phyloP scores from a whole-genome alignment of 2,797 vertebrate genomes.

The Eptatretus atami region DNA sequence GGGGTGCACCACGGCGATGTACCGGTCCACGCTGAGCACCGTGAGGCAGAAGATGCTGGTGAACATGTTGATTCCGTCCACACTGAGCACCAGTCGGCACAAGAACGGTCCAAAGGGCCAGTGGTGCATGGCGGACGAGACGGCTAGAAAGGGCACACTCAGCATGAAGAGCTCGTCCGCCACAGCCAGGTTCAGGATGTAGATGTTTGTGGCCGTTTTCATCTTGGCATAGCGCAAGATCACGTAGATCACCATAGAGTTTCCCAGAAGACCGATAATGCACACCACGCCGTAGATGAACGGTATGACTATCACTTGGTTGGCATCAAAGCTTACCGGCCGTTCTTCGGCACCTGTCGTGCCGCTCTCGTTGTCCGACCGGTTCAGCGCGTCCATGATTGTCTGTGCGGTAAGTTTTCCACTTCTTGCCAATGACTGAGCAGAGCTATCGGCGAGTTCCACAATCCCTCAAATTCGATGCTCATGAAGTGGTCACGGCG shows the following conservation, averaged over 20 bases:
- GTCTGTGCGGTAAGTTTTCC: too few species aligned
- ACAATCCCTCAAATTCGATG: too few species aligned
- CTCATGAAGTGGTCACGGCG: background rate
- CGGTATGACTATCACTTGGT: conserved; percentile 11
- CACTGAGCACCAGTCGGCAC: conserved; percentile 14
- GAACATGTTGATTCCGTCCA: conserved; percentile 15
- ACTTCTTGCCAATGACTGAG: too few species aligned
- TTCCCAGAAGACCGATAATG: conserved; percentile 13
- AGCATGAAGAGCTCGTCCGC: conserved; percentile 14
- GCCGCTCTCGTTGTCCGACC: too few species aligned
- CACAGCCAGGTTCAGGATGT: conserved; percentile 12
- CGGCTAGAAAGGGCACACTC: conserved; percentile 13
- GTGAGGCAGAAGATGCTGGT: conserved; percentile 15
- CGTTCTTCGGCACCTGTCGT: too few species aligned
- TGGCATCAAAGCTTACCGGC: background rate
- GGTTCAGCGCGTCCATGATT: too few species aligned
- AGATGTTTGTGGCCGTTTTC: conserved; percentile 15
- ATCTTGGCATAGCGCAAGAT: conserved; percentile 14
- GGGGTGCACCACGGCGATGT: conserved; percentile 13
- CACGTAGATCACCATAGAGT: conserved; percentile 13
- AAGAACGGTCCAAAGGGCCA: conserved; percentile 13
- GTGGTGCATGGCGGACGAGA: conserved; percentile 11
- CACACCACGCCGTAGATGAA: conserved; percentile 13
- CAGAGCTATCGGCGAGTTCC: too few species aligned
- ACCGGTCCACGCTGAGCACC: conserved; percentile 13